Base-by-base conservation (phyloP, 2,888 invertebrate species). In the Hyalella azteca region DNA sequence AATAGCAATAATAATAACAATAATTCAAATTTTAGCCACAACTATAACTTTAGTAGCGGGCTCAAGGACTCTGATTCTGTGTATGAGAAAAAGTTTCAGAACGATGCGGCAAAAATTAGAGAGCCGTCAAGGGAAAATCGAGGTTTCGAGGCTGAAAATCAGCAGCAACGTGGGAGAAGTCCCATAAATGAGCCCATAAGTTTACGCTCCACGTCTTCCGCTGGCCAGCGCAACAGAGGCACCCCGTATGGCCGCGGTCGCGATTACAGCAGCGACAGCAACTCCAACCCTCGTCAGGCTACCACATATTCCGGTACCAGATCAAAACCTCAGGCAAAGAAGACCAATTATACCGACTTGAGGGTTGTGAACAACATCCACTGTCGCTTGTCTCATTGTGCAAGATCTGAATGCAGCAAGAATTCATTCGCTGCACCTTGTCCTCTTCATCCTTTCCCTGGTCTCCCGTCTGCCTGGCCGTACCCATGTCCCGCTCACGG, bases 401-500 rank as follows among this genome's bases (percentile, higher is more conserved):
- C 3, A 2, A 66, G 66, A 19, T 32, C 36, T 36, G 66, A 66
- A 66, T 66, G 66, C 66, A 66, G 66, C 66, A 66, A 66, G n/a
- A 66, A 66, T 36, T 36, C 36, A n/a, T 66, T 66, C 66, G 36
- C 66, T 36, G 66, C 4, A n/a, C 66, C 66, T 66, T 66, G 66
- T 66, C 66, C 66, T 29, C 66, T 36, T 11, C 66, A 66, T 66
- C 29, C 29, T 15, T 66, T 66, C 36, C 36, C 66, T 7, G 36
- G 36, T 4, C 66, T 36, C 1, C 66, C 66, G 2, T 9, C 45
- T 11, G 66, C 66, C 7, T 66, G 66, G 66, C 66, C 66, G 36
- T 66, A 36, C 36, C 66, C 66, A 36, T 66, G 66, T 29, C 66
- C 66, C 19, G 66, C 66, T 7, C 66, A 66, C 36, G 66, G 66